Percentiles rank a stretch among this genome's conserved stretches.
phyloP scores from a whole-genome alignment of 1,140 invertebrate genomes.

The Drosophila azteca region DNA sequence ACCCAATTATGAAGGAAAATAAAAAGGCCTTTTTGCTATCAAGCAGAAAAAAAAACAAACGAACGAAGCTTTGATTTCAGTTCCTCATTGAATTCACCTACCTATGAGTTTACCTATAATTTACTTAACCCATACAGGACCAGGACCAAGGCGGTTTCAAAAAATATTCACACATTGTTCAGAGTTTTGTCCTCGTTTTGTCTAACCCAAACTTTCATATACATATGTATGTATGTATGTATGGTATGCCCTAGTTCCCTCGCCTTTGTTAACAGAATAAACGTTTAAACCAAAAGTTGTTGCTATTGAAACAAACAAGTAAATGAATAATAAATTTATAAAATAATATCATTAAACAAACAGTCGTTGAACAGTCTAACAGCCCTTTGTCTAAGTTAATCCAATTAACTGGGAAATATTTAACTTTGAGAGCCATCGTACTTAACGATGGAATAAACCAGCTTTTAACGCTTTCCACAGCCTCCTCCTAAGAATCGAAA shows the following conservation, averaged over 20 bases:
- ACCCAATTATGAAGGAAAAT: slow-evolving; percentile 54
- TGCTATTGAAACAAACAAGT: slow-evolving; percentile 41
- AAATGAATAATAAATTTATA: slow-evolving; percentile 41
- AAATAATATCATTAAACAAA: slow-evolving; percentile 39
- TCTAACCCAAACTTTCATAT: no score
- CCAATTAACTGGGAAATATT: slow-evolving; percentile 62
- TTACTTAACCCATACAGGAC: slow-evolving; percentile 10
- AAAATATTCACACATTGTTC: slow-evolving; percentile 23
- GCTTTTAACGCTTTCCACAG: slow-evolving; percentile 50
- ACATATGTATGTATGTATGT: no score
- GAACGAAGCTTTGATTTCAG: slow-evolving; percentile 17
- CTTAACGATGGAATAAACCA: slow-evolving; percentile 23
- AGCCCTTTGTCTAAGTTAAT: slow-evolving; percentile 64
- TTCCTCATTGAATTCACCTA: slow-evolving; percentile 16
- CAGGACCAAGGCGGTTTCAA: slow-evolving; percentile 69
- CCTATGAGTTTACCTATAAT: neutral
- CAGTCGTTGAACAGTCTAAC: slow-evolving; percentile 47
- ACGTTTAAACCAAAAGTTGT: slow-evolving; percentile 69
- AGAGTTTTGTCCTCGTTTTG: neutral
- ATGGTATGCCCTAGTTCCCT: neutral
- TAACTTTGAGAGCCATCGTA: slow-evolving; percentile 24
- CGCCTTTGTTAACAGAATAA: slow-evolving; percentile 22
- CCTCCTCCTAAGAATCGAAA: slow-evolving; percentile 48
- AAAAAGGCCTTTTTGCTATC: slow-evolving; percentile 70
- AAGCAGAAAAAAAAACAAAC: slow-evolving; percentile 50